These are phyloP conservation scores for Dryococelus australis DNA, from an alignment of 2,888 invertebrate genomes.

Conservation along the genomic window DNA sequence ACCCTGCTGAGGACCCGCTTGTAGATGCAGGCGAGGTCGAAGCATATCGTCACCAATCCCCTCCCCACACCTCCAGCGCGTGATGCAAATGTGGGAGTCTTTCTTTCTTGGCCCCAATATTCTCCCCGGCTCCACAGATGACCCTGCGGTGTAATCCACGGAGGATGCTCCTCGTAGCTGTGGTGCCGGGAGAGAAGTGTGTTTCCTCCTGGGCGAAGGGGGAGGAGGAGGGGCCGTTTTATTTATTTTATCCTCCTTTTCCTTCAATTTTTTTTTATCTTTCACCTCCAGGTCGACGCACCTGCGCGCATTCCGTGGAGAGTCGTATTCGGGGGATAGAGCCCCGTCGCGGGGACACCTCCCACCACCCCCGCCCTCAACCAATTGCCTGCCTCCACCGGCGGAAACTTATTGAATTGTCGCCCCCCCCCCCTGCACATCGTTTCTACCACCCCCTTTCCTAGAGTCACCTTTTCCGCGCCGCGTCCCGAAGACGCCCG, in stretches of 20 bases:
- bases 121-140: background rate
- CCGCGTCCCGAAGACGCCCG: background rate
- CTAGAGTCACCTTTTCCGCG: background rate
- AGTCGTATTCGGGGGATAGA: background rate
- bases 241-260: slow-evolving; percentile 4
- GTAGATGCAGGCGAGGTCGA: no score
- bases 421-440: background rate
- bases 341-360: background rate
- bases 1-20: no score
- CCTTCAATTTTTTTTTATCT: slow-evolving; percentile 11
- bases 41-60: no score
- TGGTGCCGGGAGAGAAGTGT: background rate
- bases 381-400: background rate
- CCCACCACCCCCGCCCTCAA: background rate
- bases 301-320: slow-evolving; percentile 11
- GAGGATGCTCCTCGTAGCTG: background rate
- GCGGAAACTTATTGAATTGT: slow-evolving; percentile 16
- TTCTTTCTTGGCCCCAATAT: background rate
- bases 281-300: background rate
- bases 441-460: background rate
- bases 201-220: background rate
- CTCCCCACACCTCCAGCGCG: no score
- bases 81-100: no score
- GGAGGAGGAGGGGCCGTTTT: background rate
- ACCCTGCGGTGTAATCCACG: background rate